Conservation (phyloP, 2,797 vertebrate species). For the Threskiornis aethiopicus region DNA sequence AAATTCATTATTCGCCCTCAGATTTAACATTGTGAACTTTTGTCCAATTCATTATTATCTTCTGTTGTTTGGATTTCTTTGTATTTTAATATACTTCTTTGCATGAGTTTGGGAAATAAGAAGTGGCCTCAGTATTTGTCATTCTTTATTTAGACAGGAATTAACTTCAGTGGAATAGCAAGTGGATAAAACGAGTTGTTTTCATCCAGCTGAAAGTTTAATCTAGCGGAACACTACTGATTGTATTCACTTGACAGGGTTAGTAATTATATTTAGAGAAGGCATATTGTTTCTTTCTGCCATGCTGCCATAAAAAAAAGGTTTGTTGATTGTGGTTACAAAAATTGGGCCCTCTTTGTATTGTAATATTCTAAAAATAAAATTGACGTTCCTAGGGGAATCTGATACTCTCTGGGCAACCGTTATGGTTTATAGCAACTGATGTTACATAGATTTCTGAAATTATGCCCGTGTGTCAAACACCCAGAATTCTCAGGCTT, state of each 20-base stretch:
- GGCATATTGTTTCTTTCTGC: slow-evolving; percentile 22
- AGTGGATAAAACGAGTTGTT: slow-evolving; percentile 39
- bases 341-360: neutral
- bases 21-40: neutral
- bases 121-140: slow-evolving; percentile 9
- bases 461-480: neutral
- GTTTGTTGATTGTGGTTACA: neutral
- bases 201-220: slow-evolving; percentile 41
- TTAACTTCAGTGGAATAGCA: slow-evolving; percentile 2
- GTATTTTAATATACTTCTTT: slow-evolving; percentile 5
- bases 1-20: neutral
- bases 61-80: neutral
- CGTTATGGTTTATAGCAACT: slow-evolving; percentile 41
- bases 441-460: slow-evolving; percentile 23
- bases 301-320: slow-evolving; percentile 3
- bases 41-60: neutral
- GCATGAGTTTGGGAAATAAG: neutral
- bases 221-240: slow-evolving; percentile 32
- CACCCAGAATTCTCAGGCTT: slow-evolving; percentile 34
- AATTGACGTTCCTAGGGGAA: slow-evolving; percentile 32
- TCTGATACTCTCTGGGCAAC: slow-evolving; percentile 36
- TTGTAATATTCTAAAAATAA: slow-evolving; percentile 59
- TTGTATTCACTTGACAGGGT: slow-evolving; percentile 24
- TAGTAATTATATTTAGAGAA: slow-evolving; percentile 20
- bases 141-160: slow-evolving; percentile 44